Conservation (phyloP, 2,888 invertebrate species). For the Yponomeuta sedellus region DNA sequence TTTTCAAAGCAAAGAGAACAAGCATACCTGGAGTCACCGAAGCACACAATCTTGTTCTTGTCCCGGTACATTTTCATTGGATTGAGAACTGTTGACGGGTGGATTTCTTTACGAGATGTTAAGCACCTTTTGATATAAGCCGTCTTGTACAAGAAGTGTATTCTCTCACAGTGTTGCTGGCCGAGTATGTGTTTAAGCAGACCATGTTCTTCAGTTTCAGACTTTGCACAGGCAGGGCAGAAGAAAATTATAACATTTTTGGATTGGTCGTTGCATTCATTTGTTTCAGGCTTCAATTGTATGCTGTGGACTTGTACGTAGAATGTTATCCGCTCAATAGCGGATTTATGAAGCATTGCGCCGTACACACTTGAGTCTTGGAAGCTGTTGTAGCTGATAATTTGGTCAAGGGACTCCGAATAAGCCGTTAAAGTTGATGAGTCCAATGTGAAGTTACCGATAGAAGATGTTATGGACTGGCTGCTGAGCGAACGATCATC, state of each 20-base stretch:
- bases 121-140: slow-evolving; percentile 67
- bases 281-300: slow-evolving; percentile 44
- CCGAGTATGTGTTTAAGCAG: slow-evolving; percentile 54
- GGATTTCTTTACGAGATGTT: slow-evolving; percentile 52
- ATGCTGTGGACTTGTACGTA: slow-evolving; percentile 66
- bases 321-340: slow-evolving; percentile 62
- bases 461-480: slow-evolving; percentile 58
- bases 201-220: slow-evolving; percentile 49
- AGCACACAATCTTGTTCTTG: slow-evolving; percentile 67
- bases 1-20: slow-evolving; percentile 65
- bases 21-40: slow-evolving; percentile 62
- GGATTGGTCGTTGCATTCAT: slow-evolving; percentile 34
- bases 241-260: slow-evolving; percentile 46
- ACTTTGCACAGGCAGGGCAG: slow-evolving; percentile 50
- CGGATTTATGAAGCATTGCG: slow-evolving; percentile 52
- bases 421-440: slow-evolving; percentile 57
- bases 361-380: slow-evolving; percentile 50
- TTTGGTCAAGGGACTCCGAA: slow-evolving; percentile 59
- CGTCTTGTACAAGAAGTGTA: slow-evolving; percentile 66
- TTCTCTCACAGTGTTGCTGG: slow-evolving; percentile 56
- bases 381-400: slow-evolving; percentile 62
- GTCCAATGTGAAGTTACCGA: slow-evolving; percentile 63
- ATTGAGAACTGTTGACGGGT: slow-evolving; percentile 62
- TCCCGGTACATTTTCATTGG: slow-evolving; percentile 68
- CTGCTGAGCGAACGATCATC: slow-evolving; percentile 39